phyloP scores from a whole-genome alignment of 2,797 vertebrate species.

The Melanotaenia parkinsoni region DNA sequence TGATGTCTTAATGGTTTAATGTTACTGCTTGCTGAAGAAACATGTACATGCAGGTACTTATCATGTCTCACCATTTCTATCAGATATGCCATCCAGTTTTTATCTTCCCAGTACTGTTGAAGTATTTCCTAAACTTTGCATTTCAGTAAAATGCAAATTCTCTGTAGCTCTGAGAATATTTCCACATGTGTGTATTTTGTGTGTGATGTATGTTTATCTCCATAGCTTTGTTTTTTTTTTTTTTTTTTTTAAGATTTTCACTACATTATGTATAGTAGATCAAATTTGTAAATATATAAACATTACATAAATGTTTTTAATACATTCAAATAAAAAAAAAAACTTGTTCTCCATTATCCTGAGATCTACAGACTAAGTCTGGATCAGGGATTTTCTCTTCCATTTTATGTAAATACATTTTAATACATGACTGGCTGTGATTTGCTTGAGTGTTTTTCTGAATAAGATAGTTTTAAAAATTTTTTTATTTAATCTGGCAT shows the following conservation, averaged over 20 bases:
- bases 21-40: slow-evolving; percentile 16
- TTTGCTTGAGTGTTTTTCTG: slow-evolving; percentile 4
- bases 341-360: slow-evolving; percentile 17
- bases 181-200: slow-evolving; percentile 19
- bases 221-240: slow-evolving; percentile 4
- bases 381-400: slow-evolving; percentile 24
- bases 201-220: slow-evolving; percentile 4
- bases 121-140: slow-evolving; percentile 13
- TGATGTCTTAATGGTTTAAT: slow-evolving; percentile 10
- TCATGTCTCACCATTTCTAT: neutral
- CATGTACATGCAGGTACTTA: neutral
- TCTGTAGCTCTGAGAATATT: slow-evolving; percentile 11
- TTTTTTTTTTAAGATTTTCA: neutral
- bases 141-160: slow-evolving; percentile 2
- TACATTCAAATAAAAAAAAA: slow-evolving; percentile 46
- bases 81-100: neutral
- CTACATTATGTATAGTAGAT: slow-evolving; percentile 21
- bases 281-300: slow-evolving; percentile 45
- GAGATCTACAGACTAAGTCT: slow-evolving; percentile 28
- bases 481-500: neutral
- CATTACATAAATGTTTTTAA: slow-evolving; percentile 52
- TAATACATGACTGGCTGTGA: slow-evolving; percentile 33
- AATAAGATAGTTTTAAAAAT: neutral
- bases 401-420: slow-evolving; percentile 66
- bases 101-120: neutral